A percentile compares a stretch with the other conserved stretches of the same genome.
phyloP scores from a whole-genome alignment of 2,888 invertebrate genomes.

The Andrena flavipes region DNA sequence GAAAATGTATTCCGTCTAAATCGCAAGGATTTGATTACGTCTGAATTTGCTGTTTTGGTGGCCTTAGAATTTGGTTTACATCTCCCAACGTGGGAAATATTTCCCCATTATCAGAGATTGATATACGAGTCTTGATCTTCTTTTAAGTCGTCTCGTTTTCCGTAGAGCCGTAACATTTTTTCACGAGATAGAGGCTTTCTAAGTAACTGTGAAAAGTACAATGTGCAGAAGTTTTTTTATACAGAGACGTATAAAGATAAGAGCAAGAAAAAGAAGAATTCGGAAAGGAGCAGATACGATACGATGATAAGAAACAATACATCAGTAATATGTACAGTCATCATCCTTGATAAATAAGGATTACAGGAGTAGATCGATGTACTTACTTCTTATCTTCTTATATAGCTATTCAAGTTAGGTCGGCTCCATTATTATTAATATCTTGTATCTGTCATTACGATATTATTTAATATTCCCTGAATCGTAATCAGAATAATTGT shows the following conservation, averaged over 20 bases:
- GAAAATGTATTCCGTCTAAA: conserved; percentile 96
- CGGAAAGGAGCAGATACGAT: conserved; percentile 6
- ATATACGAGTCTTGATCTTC: conserved; percentile 94
- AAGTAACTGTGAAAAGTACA: conserved; percentile 42
- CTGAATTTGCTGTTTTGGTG: conserved; percentile 97
- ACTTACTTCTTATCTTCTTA: conserved; percentile 18
- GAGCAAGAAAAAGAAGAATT: conserved; percentile 3
- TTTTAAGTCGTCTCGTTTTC: conserved; percentile 49
- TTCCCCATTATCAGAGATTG: conserved; percentile 97
- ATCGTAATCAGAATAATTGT: conserved; percentile 16
- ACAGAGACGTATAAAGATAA: conserved; percentile 23
- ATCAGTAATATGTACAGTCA: conserved; percentile 17
- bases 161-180: conserved; percentile 49
- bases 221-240: conserved; percentile 28
- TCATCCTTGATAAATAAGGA: conserved; percentile 26
- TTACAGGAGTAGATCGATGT: conserved; percentile 4
- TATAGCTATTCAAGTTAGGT: conserved; percentile 4
- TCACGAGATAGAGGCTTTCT: conserved; percentile 31
- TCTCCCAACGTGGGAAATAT: conserved; percentile 95
- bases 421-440: conserved; percentile 16
- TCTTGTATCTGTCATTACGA: background rate
- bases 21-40: conserved; percentile 94
- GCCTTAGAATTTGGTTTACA: conserved; percentile 97
- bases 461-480: background rate
- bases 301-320: conserved; percentile 9